A percentile compares a stretch with the other conserved stretches of the same genome.
Conservation (phyloP, 2,888 invertebrate genomes). For the Drosophila neonasuta region DNA sequence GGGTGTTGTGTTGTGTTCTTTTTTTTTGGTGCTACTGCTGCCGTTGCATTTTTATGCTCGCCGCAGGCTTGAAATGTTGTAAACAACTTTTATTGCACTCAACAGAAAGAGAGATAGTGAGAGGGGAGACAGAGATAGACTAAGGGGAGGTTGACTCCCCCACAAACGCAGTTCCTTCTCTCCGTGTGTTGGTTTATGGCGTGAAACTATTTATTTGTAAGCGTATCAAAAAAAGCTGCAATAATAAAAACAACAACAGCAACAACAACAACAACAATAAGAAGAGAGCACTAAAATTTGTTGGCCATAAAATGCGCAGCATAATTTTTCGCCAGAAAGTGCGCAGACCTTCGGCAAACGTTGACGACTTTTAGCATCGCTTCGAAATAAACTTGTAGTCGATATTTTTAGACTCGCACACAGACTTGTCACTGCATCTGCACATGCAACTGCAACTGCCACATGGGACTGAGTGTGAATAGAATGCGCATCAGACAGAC, state of each 20-base stretch:
- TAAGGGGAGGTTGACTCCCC: not conserved
- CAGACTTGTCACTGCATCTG: constrained; percentile 34
- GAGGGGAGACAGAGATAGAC: not conserved
- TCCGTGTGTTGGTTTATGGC: constrained; percentile 58
- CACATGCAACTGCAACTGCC: constrained; percentile 22
- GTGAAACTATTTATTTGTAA: constrained; percentile 76
- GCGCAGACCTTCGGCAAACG: constrained; percentile 63
- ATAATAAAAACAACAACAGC: constrained; percentile 38
- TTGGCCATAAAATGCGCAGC: constrained; percentile 64
- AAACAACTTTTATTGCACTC: constrained; percentile 72
- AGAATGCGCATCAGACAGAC: constrained; percentile 57
- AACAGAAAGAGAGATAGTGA: constrained; percentile 3
- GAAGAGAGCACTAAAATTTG: constrained; percentile 40
- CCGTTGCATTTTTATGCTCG: constrained; percentile 68
- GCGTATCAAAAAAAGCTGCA: constrained; percentile 69
- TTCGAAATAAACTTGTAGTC: constrained; percentile 61
- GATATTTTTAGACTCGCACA: constrained; percentile 58
- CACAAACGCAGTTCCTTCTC: not conserved
- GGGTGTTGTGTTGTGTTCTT: constrained; percentile 28
- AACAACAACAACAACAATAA: constrained; percentile 25
- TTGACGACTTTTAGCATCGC: constrained; percentile 58
- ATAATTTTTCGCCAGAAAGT: constrained; percentile 57
- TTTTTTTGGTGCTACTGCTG: constrained; percentile 23
- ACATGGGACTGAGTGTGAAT: constrained; percentile 26
- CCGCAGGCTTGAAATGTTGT: constrained; percentile 70